These are phyloP conservation scores for Lepidochitona cinerea DNA, from an alignment of 2,888 invertebrate genomes.

Conservation along the genomic window DNA sequence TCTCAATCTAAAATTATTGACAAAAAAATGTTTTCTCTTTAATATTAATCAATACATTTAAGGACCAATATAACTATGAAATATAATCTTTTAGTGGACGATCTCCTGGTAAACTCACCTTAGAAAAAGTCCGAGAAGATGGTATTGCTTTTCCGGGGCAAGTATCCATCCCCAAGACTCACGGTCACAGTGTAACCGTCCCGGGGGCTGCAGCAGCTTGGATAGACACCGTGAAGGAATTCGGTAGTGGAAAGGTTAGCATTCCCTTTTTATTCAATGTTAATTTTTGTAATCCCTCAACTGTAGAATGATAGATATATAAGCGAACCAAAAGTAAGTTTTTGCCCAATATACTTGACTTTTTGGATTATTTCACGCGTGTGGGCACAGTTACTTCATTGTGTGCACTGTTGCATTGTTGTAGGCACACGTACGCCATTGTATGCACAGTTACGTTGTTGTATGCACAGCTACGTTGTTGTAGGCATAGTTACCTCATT, in stretches of 20 bases:
- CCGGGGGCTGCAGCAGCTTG: conserved; percentile 68
- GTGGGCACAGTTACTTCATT: no score
- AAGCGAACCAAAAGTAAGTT: no score
- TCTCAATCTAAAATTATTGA: no score
- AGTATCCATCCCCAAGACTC: conserved; percentile 35
- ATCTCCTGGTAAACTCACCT: conserved; percentile 45
- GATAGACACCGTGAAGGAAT: conserved; percentile 58
- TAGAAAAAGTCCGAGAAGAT: conserved; percentile 42
- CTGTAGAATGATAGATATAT: no score
- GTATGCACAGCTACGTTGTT: no score
- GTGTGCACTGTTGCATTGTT: no score
- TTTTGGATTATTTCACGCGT: no score
- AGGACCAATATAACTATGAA: not conserved
- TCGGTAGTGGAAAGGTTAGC: conserved; percentile 65
- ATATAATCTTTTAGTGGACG: conserved; percentile 56
- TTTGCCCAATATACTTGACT: no score
- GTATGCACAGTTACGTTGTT: no score
- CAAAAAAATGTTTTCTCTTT: no score
- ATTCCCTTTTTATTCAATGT: not conserved
- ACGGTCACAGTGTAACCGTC: conserved; percentile 66
- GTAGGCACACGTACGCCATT: no score
- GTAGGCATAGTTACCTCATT: no score
- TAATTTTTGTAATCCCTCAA: not conserved
- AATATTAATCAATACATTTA: not conserved
- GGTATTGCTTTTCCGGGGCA: conserved; percentile 41